These are phyloP conservation scores for Acanthopagrus latus DNA, from an alignment of 2,797 vertebrate genomes.

Conservation along the genomic window DNA sequence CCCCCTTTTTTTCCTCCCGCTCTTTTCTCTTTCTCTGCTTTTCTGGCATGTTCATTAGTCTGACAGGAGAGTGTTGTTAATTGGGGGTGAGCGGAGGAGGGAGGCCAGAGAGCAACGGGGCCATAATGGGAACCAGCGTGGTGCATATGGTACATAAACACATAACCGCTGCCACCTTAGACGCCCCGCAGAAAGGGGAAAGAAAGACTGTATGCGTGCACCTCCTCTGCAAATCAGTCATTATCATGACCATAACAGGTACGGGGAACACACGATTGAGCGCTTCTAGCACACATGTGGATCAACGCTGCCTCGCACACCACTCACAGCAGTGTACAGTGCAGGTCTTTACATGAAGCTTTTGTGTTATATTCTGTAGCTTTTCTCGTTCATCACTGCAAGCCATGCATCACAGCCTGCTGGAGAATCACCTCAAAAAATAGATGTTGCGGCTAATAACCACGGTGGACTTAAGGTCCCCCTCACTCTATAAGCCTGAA, in stretches of 20 bases:
- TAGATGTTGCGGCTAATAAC: not conserved
- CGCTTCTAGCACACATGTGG: slow-evolving; percentile 18
- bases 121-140: slow-evolving; percentile 78
- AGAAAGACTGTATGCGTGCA: slow-evolving; percentile 22
- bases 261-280: slow-evolving; percentile 23
- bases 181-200: slow-evolving; percentile 40
- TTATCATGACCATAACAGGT: slow-evolving; percentile 41
- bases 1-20: slow-evolving; percentile 19
- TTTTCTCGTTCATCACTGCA: not conserved
- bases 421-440: slow-evolving; percentile 21
- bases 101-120: slow-evolving; percentile 51
- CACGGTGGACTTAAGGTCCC: not conserved
- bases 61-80: slow-evolving; percentile 75
- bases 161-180: slow-evolving; percentile 56
- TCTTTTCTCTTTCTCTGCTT: slow-evolving; percentile 56
- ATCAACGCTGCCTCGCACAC: slow-evolving; percentile 1
- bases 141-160: slow-evolving; percentile 75
- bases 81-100: slow-evolving; percentile 59
- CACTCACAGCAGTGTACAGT: not conserved
- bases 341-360: slow-evolving; percentile 9
- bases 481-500: not conserved
- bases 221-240: slow-evolving; percentile 42
- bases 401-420: not conserved
- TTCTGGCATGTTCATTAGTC: slow-evolving; percentile 76
- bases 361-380: slow-evolving; percentile 14